Evolutionary conservation across 2,113 vertebrate species (phyloP), one percentile per base, ranked within the genome.

Genomic region (Micronycteris hirsuta): DNA sequence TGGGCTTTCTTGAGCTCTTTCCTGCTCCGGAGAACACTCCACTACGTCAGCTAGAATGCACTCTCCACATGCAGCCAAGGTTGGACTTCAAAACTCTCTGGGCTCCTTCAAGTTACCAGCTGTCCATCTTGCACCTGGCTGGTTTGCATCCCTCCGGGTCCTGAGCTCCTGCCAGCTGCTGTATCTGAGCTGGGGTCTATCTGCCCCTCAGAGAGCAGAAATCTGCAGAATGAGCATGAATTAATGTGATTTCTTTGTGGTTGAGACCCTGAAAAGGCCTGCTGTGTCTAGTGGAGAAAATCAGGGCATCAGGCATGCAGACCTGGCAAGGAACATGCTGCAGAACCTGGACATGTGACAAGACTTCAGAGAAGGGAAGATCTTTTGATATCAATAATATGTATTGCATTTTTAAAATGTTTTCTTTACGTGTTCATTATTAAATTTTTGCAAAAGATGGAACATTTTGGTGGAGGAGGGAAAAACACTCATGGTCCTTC

Each of bases 221-320:
- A 26, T 20, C 68, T 52, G 47, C 9, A 14, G 91, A 89, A 67
- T 17, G 61, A 82, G 43, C 28, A 0, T 38, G n/a, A 65, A 43
- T 45, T 71, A 68, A 94, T 61, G 68, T 74, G 56, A 89, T 93
- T 92, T 94, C 73, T 81, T 85, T 94, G 81, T 93, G 92, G 94
- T 84, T 74, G 52, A 15, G 26, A 70, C 0, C 0, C 68, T 83
- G 68, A 88, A 94, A 96, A 91, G 58, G 45, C 33, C 47, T 68
- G 41, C 2, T 61, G 54, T 91, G 73, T 49, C 78, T 61, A 2
- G 22, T 45, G 17, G 54, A 70, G 82, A 61, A 92, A 87, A 85
- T 36, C 41, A 0, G 76, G 43, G 63, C 56, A 83, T 87, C 71
- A 45, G 93, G 82, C 82, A 70, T 9, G 70, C 45, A 45, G 84